These are phyloP conservation scores for Schizaphis graminum DNA, from an alignment of 2,888 invertebrate species.

Conservation along the genomic window DNA sequence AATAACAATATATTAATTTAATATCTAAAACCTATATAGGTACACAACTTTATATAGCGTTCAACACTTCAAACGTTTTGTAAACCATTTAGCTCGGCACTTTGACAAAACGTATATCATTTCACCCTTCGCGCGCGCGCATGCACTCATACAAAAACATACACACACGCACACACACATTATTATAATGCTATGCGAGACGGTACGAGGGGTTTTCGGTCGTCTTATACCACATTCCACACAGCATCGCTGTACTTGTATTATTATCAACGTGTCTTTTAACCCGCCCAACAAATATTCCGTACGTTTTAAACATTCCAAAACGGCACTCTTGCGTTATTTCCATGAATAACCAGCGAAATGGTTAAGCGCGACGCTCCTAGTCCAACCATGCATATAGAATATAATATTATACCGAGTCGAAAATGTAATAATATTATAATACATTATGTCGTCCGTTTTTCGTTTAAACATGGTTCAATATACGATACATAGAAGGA, in stretches of 20 bases:
- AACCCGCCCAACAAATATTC: conserved; percentile 11
- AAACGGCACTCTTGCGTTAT: not conserved
- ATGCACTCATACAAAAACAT: not conserved
- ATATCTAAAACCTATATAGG: not conserved
- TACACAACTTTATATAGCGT: not conserved
- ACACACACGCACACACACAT: not conserved
- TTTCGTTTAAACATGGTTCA: not conserved
- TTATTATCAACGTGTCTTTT: conserved; percentile 17
- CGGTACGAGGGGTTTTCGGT: not conserved
- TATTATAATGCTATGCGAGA: not conserved
- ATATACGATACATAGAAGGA: not conserved
- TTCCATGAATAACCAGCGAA: not conserved
- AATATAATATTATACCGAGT: not conserved
- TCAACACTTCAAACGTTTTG: conserved; percentile 2
- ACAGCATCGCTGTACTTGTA: not conserved
- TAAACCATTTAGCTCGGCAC: not conserved
- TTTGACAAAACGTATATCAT: conserved; percentile 30
- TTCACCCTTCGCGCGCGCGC: not conserved
- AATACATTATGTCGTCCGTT: not conserved
- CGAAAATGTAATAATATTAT: not conserved
- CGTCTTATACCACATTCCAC: conserved; percentile 5
- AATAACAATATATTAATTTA: not conserved
- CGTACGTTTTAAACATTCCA: conserved; percentile 23
- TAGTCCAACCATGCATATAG: not conserved
- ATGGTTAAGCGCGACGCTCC: not conserved